Evolutionary conservation across 1,140 invertebrate species (phyloP).

Genomic region (Drosophila triauraria): DNA sequence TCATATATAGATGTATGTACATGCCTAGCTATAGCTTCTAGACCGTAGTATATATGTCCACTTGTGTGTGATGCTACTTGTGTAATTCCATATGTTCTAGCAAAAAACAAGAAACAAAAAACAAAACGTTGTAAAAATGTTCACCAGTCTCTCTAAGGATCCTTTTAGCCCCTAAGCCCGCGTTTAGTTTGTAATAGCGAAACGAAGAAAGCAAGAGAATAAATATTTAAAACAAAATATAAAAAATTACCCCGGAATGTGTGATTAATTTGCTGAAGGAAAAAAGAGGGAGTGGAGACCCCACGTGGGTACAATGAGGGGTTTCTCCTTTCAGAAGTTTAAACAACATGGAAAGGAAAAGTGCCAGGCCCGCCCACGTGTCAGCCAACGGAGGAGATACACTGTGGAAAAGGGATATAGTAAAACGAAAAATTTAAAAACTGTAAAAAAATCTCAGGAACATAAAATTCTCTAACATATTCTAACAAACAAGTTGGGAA

Average conservation of each 20-base stretch:
- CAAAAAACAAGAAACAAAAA: slow-evolving; percentile 23
- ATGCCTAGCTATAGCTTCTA: slow-evolving; percentile 6
- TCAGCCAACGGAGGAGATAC: not conserved
- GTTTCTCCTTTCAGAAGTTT: slow-evolving; percentile 20
- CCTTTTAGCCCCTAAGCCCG: slow-evolving; percentile 41
- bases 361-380: slow-evolving; percentile 55
- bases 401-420: slow-evolving; percentile 4
- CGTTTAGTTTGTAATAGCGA: slow-evolving; percentile 71
- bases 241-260: slow-evolving; percentile 18
- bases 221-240: slow-evolving; percentile 55
- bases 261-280: slow-evolving; percentile 57
- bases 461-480: too few relatives aligned
- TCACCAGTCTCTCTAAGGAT: slow-evolving; percentile 21
- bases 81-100: slow-evolving; percentile 58
- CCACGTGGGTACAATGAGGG: slow-evolving; percentile 4
- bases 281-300: slow-evolving; percentile 12
- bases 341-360: slow-evolving; percentile 39
- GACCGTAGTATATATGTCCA: slow-evolving; percentile 41
- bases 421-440: not conserved
- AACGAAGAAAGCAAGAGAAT: slow-evolving; percentile 75
- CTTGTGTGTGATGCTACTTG: slow-evolving; percentile 75
- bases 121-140: slow-evolving; percentile 62
- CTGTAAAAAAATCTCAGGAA: not conserved
- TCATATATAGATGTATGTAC: slow-evolving; percentile 9
- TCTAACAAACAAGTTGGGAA: too few relatives aligned